phyloP scores from a whole-genome alignment of 2,797 vertebrate species.

The Chloroceryle inda region DNA sequence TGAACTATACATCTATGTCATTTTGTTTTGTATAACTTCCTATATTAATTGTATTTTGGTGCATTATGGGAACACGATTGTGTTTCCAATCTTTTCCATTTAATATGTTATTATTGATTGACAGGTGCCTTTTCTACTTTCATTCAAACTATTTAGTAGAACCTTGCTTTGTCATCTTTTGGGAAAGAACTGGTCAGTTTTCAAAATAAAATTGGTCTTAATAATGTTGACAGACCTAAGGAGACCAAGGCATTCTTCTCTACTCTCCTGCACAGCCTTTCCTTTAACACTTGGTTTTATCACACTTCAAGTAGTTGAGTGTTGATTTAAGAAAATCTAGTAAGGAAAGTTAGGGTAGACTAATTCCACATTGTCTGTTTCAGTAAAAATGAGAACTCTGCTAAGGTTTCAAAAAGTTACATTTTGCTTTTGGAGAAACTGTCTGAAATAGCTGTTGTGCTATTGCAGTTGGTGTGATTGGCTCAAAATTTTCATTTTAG shows the following conservation, averaged over 20 bases:
- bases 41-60: neutral
- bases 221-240: neutral
- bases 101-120: neutral
- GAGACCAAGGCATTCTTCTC: neutral
- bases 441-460: neutral
- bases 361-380: neutral
- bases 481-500: neutral
- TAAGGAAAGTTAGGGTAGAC: neutral
- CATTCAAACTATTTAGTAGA: neutral
- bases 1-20: neutral
- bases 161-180: neutral
- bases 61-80: neutral
- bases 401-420: neutral
- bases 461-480: neutral
- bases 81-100: neutral
- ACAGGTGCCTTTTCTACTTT: neutral
- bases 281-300: neutral
- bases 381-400: neutral
- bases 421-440: neutral
- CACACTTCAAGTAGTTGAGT: neutral
- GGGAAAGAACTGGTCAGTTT: neutral
- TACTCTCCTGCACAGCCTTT: neutral
- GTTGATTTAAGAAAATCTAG: neutral
- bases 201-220: neutral
- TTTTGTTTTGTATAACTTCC: neutral